phyloP scores from a whole-genome alignment of 1,140 invertebrate species.

The Drosophila navojoa region DNA sequence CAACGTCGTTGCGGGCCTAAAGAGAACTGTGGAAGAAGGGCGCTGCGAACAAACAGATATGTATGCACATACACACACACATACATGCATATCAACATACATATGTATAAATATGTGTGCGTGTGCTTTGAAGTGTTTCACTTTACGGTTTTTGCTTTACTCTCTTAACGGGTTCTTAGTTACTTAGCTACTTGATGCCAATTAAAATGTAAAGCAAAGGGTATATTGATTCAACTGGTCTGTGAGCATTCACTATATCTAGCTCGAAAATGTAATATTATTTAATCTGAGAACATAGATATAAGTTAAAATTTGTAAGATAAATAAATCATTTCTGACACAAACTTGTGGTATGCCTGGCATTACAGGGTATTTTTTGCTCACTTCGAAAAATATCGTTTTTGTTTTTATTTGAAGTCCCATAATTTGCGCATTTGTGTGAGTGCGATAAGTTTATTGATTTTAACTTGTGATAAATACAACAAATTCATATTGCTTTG shows the following conservation, averaged over 20 bases:
- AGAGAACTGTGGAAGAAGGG: conserved; percentile 34
- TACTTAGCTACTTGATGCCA: conserved; percentile 24
- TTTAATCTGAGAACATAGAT: too few relatives aligned
- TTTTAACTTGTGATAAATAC: conserved; percentile 77
- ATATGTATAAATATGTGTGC: conserved; percentile 1
- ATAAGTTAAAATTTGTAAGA: background rate
- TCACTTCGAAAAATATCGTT: background rate
- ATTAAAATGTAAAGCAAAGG: background rate
- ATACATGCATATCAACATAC: conserved; percentile 1
- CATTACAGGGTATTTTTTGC: background rate
- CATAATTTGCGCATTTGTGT: conserved; percentile 33
- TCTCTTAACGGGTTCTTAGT: conserved; percentile 45
- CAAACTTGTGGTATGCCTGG: background rate
- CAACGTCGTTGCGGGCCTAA: conserved; percentile 4
- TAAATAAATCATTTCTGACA: too few relatives aligned
- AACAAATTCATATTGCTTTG: conserved; percentile 36
- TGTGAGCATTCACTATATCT: background rate
- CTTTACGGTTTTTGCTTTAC: conserved; percentile 23
- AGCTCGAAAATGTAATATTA: too few relatives aligned
- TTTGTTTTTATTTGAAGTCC: conserved; percentile 13
- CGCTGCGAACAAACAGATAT: conserved; percentile 12
- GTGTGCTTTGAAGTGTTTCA: conserved; percentile 6
- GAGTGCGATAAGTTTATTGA: conserved; percentile 79
- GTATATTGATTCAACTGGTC: background rate
- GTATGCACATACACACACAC: background rate